Percentiles rank a stretch among this genome's conserved stretches.
Evolutionary conservation across 1,140 invertebrate species (phyloP).

Genomic region (Leptonema lineaticorne): DNA sequence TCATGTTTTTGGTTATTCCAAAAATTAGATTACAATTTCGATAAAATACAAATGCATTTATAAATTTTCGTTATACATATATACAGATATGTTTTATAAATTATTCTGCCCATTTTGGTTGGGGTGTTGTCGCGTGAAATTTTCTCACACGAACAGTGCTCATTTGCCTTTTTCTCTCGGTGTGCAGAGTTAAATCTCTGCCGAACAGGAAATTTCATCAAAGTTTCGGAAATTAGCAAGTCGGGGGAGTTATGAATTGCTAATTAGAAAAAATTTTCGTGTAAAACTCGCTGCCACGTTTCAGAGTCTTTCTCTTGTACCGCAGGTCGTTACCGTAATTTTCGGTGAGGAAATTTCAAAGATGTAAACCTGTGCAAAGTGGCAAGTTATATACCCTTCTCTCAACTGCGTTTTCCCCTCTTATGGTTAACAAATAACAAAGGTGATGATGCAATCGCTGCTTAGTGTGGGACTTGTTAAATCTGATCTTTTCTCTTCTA

Average conservation of each 20-base stretch:
- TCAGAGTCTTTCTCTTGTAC: neutral
- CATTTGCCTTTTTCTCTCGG: neutral
- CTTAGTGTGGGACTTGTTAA: neutral
- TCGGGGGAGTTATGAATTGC: conserved; percentile 38
- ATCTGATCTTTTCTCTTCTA: neutral
- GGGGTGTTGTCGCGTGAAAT: too few relatives aligned
- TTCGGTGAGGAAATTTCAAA: neutral
- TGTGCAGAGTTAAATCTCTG: neutral
- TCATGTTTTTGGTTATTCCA: too few relatives aligned
- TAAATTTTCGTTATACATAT: too few relatives aligned
- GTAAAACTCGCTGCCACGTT: neutral
- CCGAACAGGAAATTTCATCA: conserved; percentile 33
- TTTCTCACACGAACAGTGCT: neutral
- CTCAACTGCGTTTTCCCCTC: neutral
- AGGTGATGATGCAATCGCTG: neutral
- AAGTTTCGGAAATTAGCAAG: conserved; percentile 39
- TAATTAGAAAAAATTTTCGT: conserved; percentile 33
- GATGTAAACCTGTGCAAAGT: conserved; percentile 16
- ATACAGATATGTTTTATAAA: too few relatives aligned
- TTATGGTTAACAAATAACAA: neutral
- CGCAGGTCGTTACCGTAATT: conserved; percentile 8
- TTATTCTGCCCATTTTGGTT: too few relatives aligned
- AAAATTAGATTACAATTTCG: too few relatives aligned
- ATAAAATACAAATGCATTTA: too few relatives aligned
- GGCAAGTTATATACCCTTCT: neutral